Evolutionary conservation across 30 jellyfish, hydroid and myxozoan genomes (phyloP).

Genomic region (Turritopsis rubra): DNA sequence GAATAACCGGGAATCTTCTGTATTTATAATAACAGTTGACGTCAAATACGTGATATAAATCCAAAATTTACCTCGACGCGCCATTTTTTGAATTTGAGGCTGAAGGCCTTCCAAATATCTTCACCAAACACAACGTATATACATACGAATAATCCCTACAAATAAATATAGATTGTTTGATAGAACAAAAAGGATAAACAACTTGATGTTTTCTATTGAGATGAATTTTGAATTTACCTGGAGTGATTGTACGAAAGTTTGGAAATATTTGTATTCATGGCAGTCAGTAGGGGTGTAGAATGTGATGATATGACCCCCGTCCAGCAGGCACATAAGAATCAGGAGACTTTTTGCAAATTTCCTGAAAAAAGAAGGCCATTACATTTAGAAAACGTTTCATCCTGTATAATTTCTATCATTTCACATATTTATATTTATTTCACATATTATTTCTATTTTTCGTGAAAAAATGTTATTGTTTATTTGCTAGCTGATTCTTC

Average conservation of each 20-base stretch:
- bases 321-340: conserved; percentile 60
- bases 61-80: neutral
- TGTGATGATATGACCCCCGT: conserved; percentile 56
- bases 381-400: neutral
- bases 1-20: no score
- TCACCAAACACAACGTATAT: neutral
- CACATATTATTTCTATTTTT: no score
- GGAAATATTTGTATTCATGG: conserved; percentile 49
- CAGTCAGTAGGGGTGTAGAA: conserved; percentile 59
- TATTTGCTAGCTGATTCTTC: no score
- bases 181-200: no score
- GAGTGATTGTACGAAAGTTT: conserved; percentile 39
- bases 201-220: neutral
- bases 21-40: neutral
- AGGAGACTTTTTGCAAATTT: conserved; percentile 79
- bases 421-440: no score
- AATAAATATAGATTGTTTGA: neutral
- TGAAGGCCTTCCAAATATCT: neutral
- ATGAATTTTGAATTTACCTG: conserved; percentile 36
- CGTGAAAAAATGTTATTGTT: no score
- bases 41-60: neutral
- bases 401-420: no score
- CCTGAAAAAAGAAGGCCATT: conserved; percentile 19
- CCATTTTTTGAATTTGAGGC: neutral
- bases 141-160: neutral